Conservation (phyloP, 2,888 invertebrate genomes). For the Himalopsyche tibetana region DNA sequence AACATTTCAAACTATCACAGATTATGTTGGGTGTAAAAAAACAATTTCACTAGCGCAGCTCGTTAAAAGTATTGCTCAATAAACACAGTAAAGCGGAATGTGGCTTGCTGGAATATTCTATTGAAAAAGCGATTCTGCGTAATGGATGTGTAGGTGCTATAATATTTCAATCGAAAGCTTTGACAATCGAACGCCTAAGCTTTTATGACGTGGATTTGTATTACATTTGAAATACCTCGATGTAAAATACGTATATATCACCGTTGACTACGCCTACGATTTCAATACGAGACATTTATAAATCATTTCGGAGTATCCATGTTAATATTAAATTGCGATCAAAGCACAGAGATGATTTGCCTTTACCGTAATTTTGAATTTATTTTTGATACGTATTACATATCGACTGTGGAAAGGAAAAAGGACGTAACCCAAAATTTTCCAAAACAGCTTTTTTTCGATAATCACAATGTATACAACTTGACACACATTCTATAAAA, state of each 20-base stretch:
- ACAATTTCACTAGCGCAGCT: conserved; percentile 10
- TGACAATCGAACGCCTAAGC: conserved; percentile 2
- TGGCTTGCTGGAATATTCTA: not conserved
- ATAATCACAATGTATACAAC: too few relatives aligned
- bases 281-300: not conserved
- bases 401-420: too few relatives aligned
- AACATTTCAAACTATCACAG: not conserved
- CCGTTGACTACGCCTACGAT: not conserved
- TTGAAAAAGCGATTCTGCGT: conserved; percentile 2
- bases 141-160: not conserved
- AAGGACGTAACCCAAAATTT: too few relatives aligned
- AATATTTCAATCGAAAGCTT: conserved; percentile 5
- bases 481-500: too few relatives aligned
- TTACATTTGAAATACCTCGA: conserved; percentile 9
- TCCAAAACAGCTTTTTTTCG: too few relatives aligned
- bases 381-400: too few relatives aligned
- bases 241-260: not conserved
- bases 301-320: not conserved
- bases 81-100: conserved; percentile 29
- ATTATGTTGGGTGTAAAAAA: not conserved
- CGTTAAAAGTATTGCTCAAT: conserved; percentile 52
- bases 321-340: not conserved
- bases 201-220: not conserved
- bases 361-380: too few relatives aligned
- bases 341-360: not conserved